Evolutionary conservation across 2,113 vertebrate species (phyloP).

Genomic region (Hiodon alosoides): DNA sequence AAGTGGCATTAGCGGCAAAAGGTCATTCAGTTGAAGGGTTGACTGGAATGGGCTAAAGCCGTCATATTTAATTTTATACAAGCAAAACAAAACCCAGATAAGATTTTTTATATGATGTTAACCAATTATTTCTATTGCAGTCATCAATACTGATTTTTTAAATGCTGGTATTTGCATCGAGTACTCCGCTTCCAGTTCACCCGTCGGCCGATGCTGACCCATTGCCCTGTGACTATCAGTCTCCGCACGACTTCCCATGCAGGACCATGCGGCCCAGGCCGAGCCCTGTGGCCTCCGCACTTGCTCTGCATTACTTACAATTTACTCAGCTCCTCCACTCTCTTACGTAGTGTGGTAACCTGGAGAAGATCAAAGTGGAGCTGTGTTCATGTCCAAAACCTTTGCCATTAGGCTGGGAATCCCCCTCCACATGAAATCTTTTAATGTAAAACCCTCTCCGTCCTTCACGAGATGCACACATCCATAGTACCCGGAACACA

Average conservation of each 20-base stretch:
- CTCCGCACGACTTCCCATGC: slow-evolving; percentile 54
- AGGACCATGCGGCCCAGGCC: slow-evolving; percentile 58
- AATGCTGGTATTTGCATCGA: not conserved
- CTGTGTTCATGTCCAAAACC: slow-evolving; percentile 37
- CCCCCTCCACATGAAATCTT: not conserved
- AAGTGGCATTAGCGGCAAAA: slow-evolving; percentile 5
- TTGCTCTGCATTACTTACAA: slow-evolving; percentile 81
- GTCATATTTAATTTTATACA: not conserved
- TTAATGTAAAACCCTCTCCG: not conserved
- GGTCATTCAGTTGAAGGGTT: not conserved
- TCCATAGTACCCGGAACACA: not conserved
- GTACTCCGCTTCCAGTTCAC: not conserved
- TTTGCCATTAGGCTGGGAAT: not conserved
- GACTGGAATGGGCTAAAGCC: not conserved
- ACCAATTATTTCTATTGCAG: not conserved
- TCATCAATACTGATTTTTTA: not conserved
- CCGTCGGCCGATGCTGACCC: slow-evolving; percentile 33
- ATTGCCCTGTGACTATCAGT: slow-evolving; percentile 23
- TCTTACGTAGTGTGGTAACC: slow-evolving; percentile 92
- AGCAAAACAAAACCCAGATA: too few species aligned
- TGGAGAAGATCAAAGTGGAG: slow-evolving; percentile 65
- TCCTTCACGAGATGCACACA: not conserved
- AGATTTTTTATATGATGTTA: too few species aligned
- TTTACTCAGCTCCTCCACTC: slow-evolving; percentile 97
- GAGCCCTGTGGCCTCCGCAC: slow-evolving; percentile 37